Evolutionary conservation across 2,797 vertebrate species (phyloP), one percentile per base, ranked within the genome.

Genomic region (Bradypus variegatus): DNA sequence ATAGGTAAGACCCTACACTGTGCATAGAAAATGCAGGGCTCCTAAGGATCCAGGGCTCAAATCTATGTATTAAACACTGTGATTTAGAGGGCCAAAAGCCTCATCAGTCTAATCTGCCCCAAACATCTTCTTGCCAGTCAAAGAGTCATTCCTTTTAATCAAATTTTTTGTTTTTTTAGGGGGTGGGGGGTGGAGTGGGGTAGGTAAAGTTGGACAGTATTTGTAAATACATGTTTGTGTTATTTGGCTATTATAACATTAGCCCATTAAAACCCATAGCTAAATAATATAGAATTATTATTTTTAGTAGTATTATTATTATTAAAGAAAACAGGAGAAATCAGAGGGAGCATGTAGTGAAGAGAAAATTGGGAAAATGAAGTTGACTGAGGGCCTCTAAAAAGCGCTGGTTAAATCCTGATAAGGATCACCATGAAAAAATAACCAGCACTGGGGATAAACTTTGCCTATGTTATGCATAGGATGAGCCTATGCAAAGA

Each of bases 211-310:
- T 58, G 21, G 45, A 10, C 19, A 38, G 70, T 87, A 91, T 36
- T 36, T 80, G 27, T 58, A 65, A 84, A 72, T 64, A 75, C 12
- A 78, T 45, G 6, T 82, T 45, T 82, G 48, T 90, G 10, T 79
- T 76, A 70, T 90, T 48, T 91, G 60, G n/a, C 31, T 19, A 79
- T 78, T 82, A 65, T 70, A 72, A 93, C 80, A 86, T 70, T 84
- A 73, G 23, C 23, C 65, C 19, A 29, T 64, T 69, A 81, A 65
- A 25, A 89, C 21, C 23, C 10, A 48, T 19, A 78, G 36, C 23
- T 89, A 82, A 81, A 77, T 67, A 67, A 83, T 36, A 38, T 12
- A 83, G 48, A 21, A 23, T 85, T 12, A 50, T 50, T 12, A 50
- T 50, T 50, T 10, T 50, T 11, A 11, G 2, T 83, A 29, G 78